Percentiles rank a stretch among this genome's conserved stretches.
phyloP scores from a whole-genome alignment of 2,113 vertebrate genomes.

The Grammomys dolichurus region DNA sequence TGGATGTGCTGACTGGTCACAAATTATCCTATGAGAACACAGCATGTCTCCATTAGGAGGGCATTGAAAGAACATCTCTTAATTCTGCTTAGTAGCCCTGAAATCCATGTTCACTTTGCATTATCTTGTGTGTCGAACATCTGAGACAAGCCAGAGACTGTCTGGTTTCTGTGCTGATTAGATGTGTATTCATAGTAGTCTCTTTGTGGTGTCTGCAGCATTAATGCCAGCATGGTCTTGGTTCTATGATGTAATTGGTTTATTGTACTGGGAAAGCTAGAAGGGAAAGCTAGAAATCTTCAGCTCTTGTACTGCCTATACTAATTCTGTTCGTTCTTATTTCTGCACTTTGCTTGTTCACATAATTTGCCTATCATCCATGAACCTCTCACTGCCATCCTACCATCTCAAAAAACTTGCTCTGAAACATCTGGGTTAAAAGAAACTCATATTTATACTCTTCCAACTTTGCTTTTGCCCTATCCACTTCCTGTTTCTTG shows the following conservation, averaged over 20 bases:
- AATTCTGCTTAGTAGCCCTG: neutral
- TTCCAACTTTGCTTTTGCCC: neutral
- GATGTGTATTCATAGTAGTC: too few relatives aligned
- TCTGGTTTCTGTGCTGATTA: neutral
- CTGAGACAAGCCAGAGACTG: neutral
- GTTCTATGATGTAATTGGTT: neutral
- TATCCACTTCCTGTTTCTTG: neutral
- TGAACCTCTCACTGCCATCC: neutral
- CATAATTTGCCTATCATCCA: neutral
- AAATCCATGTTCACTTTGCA: neutral
- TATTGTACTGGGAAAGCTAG: neutral
- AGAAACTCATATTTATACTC: neutral
- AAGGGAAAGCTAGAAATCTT: neutral
- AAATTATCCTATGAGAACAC: neutral
- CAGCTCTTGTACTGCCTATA: neutral
- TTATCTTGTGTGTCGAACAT: neutral
- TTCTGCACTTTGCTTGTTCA: neutral
- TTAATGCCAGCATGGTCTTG: neutral
- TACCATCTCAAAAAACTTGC: neutral
- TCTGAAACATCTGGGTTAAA: neutral
- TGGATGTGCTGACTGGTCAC: neutral
- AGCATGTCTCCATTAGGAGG: neutral
- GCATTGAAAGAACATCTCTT: slow-evolving; percentile 1
- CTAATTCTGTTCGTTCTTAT: neutral
- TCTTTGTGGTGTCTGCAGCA: too few relatives aligned